Percentiles rank a stretch among this genome's conserved stretches.
Conservation (phyloP, 2,888 invertebrate genomes). For the Macrophya annulata region DNA sequence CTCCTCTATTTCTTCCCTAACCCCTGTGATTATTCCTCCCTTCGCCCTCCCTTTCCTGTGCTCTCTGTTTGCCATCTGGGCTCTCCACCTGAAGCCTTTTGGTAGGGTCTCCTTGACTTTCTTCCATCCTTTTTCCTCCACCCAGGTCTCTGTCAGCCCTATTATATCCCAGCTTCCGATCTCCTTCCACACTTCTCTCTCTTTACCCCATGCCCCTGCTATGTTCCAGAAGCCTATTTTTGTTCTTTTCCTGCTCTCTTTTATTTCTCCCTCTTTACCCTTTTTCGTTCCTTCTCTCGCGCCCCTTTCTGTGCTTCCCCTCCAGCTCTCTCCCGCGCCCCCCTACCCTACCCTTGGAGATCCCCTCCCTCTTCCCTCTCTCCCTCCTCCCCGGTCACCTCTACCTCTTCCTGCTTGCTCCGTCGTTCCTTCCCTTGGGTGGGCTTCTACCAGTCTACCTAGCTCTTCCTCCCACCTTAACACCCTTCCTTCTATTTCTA, state of each 20-base stretch:
- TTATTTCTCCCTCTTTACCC: not conserved
- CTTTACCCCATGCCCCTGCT: conserved; percentile 44
- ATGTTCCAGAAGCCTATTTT: conserved; percentile 56
- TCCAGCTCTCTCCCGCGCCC: not conserved
- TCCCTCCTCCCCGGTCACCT: not conserved
- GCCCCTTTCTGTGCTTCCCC: not conserved
- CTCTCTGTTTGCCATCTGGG: not conserved
- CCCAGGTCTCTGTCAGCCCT: conserved; percentile 56
- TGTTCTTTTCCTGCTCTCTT: not conserved
- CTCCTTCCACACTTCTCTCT: conserved; percentile 57
- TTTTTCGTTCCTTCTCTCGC: not conserved
- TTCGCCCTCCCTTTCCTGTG: conserved; percentile 2
- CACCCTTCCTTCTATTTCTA: too few species aligned
- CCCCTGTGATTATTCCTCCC: conserved; percentile 57
- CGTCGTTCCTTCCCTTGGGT: not conserved
- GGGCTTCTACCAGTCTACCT: too few species aligned
- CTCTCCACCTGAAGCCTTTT: conserved; percentile 43
- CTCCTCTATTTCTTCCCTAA: conserved; percentile 48
- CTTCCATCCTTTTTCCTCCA: conserved; percentile 53
- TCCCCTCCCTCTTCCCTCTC: not conserved
- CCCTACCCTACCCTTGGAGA: not conserved
- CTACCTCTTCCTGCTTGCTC: not conserved
- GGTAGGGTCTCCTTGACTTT: conserved; percentile 37
- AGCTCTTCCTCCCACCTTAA: too few species aligned
- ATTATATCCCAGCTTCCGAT: conserved; percentile 52